Evolutionary conservation across 2,113 vertebrate species (phyloP), one percentile per base, ranked within the genome.

Genomic region (Mastomys natalensis): DNA sequence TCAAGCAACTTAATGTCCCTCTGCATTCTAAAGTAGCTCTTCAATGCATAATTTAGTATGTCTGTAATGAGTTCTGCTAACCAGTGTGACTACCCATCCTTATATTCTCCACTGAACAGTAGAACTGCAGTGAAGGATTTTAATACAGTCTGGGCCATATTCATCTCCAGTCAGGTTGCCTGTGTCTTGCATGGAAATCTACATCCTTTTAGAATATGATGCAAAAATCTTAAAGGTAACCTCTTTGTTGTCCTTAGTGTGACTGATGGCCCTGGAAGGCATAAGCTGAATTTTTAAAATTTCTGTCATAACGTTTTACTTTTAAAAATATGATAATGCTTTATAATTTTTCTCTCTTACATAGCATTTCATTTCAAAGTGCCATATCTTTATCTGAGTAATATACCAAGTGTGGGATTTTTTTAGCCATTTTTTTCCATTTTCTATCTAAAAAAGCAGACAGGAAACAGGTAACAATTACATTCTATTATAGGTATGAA

Each of bases 31-130:
- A 89, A 98, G 97, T 76, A 97, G 96, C 31, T 95, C 95, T 91
- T 93, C 74, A 51, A 96, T 98, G 94, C 93, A 98, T 97, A 98
- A 98, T 97, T 97, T 96, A 97, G 82, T 64, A 4, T 64, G n/a
- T 43, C 29, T 64, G n/a, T 97, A 98, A 98, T 97, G 95, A 97
- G 62, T 97, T 97, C 91, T 77, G 48, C 94, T 90, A 95, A 97
- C 91, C 37, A 34, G 85, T 82, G 77, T 97, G 87, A 81, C 89
- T 94, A 80, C 45, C 73, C 77, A 77, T 93, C 87, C 87, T 95
- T 91, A 86, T 76, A 72, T 81, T 92, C 96, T 94, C 92, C 73
- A 66, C 45, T 87, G 70, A n/a, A 88, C 12, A 94, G 58, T 81
- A 62, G 74, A 82, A 51, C n/a, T 92, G 85, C 87, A 76, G 84